Base-by-base conservation (phyloP, 2,888 invertebrate genomes). In the Osedax fenrisi region DNA sequence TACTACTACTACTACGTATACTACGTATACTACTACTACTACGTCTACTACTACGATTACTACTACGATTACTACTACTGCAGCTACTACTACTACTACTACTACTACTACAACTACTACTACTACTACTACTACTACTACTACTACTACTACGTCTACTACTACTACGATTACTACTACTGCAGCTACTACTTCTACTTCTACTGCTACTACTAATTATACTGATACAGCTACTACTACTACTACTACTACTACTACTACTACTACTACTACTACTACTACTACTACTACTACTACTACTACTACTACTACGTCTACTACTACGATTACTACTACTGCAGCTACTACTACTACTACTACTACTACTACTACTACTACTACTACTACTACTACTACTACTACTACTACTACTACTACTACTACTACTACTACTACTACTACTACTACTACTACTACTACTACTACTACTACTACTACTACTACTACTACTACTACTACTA, bases 21-120 rank as follows among this genome's bases (percentile, higher is more conserved):
- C n/a, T n/a, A n/a, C n/a, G n/a, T n/a, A n/a, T n/a, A n/a, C n/a
- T n/a, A n/a, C n/a, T n/a, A n/a, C n/a, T n/a, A n/a, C n/a, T n/a
- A n/a, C n/a, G n/a, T n/a, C n/a, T n/a, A n/a, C n/a, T n/a, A n/a
- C n/a, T n/a, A n/a, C n/a, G n/a, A n/a, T n/a, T n/a, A n/a, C n/a
- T n/a, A n/a, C n/a, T n/a, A n/a, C n/a, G n/a, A n/a, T n/a, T 64
- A 21, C 10, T 64, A n/a, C 64, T 64, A 64, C 64, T 64, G 64
- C 64, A 13, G 23, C 64, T n/a, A n/a, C 64, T 64, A 64, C 64
- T 21, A 21, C 64, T 64, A 21, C 21, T 21, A n/a, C 13, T 64
- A 21, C 23, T 21, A n/a, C 64, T 64, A 21, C 64, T 64, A 22
- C 64, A 13, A 21, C 64, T 64, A 10, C 64, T 64, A 64, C 64